These are phyloP conservation scores for Cottus gobio DNA, from an alignment of 2,113 vertebrate genomes.

Conservation along the genomic window DNA sequence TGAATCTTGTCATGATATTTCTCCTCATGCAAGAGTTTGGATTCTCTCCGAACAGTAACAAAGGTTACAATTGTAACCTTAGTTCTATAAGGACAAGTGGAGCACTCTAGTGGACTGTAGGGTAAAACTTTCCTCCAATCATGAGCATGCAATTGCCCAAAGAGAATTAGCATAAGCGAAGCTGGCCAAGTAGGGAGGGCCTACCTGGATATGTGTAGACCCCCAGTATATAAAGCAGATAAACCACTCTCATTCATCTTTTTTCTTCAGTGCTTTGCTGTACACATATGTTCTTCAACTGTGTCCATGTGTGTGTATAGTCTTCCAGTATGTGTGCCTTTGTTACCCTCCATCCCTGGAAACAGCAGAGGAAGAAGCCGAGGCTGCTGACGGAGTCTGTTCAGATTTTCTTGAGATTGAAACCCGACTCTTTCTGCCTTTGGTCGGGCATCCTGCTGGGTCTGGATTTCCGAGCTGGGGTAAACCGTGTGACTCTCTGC, in stretches of 20 bases:
- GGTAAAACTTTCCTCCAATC: too few species aligned
- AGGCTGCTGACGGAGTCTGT: background rate
- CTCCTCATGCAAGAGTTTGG: too few species aligned
- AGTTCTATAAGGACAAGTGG: too few species aligned
- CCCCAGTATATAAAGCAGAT: background rate
- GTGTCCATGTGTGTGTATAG: background rate
- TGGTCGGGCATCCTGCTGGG: background rate
- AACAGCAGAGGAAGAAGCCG: constrained; percentile 35
- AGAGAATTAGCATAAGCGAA: too few species aligned
- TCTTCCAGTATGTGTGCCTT: background rate
- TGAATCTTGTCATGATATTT: too few species aligned
- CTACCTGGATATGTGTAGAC: too few species aligned
- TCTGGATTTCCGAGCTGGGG: background rate
- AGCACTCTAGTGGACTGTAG: background rate
- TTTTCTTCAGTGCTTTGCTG: too few species aligned
- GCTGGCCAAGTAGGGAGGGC: too few species aligned
- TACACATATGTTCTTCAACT: background rate
- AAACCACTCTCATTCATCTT: too few species aligned
- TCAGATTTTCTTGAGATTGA: background rate
- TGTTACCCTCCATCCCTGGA: constrained; percentile 36
- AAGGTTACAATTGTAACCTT: too few species aligned
- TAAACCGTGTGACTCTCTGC: background rate
- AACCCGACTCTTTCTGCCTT: background rate
- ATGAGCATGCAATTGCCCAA: too few species aligned
- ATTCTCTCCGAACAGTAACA: too few species aligned